phyloP scores from a whole-genome alignment of 2,113 vertebrate genomes.

The Myxocyprinus asiaticus region DNA sequence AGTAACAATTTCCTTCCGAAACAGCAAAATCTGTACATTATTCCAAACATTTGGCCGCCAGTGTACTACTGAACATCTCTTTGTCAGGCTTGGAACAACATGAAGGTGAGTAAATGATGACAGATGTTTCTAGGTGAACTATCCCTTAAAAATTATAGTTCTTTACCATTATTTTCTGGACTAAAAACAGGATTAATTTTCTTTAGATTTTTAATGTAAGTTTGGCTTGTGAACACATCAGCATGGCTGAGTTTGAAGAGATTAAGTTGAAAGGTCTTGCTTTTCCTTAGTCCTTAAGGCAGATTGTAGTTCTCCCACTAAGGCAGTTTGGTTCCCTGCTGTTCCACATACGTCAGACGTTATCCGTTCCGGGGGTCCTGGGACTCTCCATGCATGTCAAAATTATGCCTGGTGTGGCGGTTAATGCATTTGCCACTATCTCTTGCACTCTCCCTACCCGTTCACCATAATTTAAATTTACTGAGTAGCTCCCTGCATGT shows the following conservation, averaged over 20 bases:
- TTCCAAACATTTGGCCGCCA: too few relatives aligned
- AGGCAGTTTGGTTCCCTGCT: conserved; percentile 9
- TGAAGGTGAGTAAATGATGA: too few relatives aligned
- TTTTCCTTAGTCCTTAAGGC: conserved; percentile 2
- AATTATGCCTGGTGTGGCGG: conserved; percentile 13
- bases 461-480: too few relatives aligned
- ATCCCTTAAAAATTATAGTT: too few relatives aligned
- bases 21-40: too few relatives aligned
- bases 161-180: not conserved
- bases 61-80: too few relatives aligned
- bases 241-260: conserved; percentile 6
- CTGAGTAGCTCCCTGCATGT: too few relatives aligned
- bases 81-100: too few relatives aligned
- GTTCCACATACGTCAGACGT: conserved; percentile 22
- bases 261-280: conserved; percentile 11
- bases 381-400: conserved; percentile 31
- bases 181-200: not conserved
- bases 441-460: conserved; percentile 1
- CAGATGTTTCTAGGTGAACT: too few relatives aligned
- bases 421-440: conserved; percentile 37
- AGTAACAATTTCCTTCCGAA: too few relatives aligned
- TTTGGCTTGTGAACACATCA: not conserved
- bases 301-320: not conserved
- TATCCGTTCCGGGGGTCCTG: conserved; percentile 30
- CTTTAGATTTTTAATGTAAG: not conserved